Percentiles rank a stretch among this genome's conserved stretches.
These are phyloP conservation scores for Allophyes oxyacanthae DNA, from an alignment of 2,888 invertebrate genomes.

Conservation along the genomic window DNA sequence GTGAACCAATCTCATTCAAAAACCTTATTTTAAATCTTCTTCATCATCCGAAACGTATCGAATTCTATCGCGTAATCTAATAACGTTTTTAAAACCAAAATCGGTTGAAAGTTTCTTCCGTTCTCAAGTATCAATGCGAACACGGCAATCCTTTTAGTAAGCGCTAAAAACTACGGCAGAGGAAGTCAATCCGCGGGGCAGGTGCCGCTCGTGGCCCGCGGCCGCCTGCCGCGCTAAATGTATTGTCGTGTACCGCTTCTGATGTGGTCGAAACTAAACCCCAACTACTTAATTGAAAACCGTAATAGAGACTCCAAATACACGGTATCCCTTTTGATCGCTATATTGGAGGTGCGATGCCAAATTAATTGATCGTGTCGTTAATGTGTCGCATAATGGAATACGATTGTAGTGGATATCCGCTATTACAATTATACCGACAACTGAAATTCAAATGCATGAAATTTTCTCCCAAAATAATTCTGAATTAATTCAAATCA, in stretches of 20 bases:
- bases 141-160: conserved; percentile 88
- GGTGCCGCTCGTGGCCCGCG: conserved; percentile 63
- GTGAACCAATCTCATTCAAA: conserved; percentile 37
- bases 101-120: conserved; percentile 62
- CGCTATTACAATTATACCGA: conserved; percentile 42
- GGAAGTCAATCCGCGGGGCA: conserved; percentile 78
- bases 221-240: conserved; percentile 77
- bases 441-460: conserved; percentile 54
- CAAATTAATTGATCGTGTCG: conserved; percentile 72
- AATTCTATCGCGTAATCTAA: conserved; percentile 33
- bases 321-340: conserved; percentile 84
- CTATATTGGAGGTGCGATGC: conserved; percentile 74
- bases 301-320: conserved; percentile 83
- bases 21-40: conserved; percentile 2
- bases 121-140: conserved; percentile 79
- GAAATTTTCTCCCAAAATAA: conserved; percentile 67
- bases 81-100: conserved; percentile 37
- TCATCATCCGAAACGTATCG: background rate
- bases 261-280: conserved; percentile 82
- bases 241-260: conserved; percentile 85
- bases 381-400: conserved; percentile 67
- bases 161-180: conserved; percentile 80
- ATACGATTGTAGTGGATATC: conserved; percentile 60
- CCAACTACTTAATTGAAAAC: conserved; percentile 87
- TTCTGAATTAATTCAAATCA: conserved; percentile 84